phyloP scores from a whole-genome alignment of 2,113 vertebrate genomes.

The Varanus salvator region DNA sequence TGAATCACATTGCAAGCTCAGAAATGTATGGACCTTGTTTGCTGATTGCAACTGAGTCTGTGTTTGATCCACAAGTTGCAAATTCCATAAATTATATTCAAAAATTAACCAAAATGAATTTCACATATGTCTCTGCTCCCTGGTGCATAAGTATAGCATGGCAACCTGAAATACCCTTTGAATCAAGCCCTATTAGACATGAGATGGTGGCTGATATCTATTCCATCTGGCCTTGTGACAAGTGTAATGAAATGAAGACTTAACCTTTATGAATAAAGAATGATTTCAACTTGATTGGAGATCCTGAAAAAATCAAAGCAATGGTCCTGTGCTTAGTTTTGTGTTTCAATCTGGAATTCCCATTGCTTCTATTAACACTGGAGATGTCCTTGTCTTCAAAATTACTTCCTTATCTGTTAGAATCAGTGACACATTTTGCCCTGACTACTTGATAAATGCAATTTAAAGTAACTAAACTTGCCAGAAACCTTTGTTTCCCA shows the following conservation, averaged over 20 bases:
- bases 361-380: background rate
- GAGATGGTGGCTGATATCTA: background rate
- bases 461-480: background rate
- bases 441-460: background rate
- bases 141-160: no score
- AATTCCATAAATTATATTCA: no score
- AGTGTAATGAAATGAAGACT: background rate
- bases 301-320: background rate
- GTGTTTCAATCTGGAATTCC: background rate
- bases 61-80: no score
- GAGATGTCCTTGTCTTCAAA: background rate
- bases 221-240: background rate
- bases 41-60: no score
- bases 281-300: background rate
- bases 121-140: no score
- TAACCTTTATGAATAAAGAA: background rate
- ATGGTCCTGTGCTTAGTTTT: background rate
- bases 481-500: background rate
- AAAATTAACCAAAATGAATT: no score
- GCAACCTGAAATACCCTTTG: background rate
- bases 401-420: background rate
- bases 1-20: no score
- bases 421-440: background rate
- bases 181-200: background rate
- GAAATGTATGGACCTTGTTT: no score